phyloP scores from a whole-genome alignment of 1,140 invertebrate species.

The Ectropis grisescens region DNA sequence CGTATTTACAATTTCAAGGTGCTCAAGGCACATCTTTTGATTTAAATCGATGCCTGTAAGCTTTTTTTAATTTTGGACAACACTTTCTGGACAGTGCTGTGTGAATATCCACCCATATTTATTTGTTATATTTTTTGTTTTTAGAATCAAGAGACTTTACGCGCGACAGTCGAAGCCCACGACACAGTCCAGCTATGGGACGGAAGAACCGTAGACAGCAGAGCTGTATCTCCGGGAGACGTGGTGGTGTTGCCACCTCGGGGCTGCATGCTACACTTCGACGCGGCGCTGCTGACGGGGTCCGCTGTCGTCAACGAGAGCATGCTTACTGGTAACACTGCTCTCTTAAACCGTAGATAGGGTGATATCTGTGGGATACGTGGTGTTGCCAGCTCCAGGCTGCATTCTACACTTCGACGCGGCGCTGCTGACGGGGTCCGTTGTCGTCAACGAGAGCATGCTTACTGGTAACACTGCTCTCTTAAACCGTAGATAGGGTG shows the following conservation, averaged over 20 bases:
- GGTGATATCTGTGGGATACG: too few species aligned
- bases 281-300: constrained; percentile 90
- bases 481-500: too few species aligned
- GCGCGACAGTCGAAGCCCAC: constrained; percentile 77
- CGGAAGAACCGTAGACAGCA: constrained; percentile 65
- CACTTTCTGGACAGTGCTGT: too few species aligned
- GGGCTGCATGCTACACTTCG: constrained; percentile 90
- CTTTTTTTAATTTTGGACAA: too few species aligned
- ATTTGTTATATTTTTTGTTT: too few species aligned
- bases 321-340: constrained; percentile 96
- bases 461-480: constrained; percentile 95
- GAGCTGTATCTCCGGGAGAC: constrained; percentile 91
- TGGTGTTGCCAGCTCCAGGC: too few species aligned
- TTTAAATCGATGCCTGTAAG: too few species aligned
- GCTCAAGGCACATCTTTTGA: too few species aligned
- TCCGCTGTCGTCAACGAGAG: constrained; percentile 96
- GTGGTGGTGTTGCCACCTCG: constrained; percentile 88
- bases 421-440: constrained; percentile 87
- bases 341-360: too few species aligned
- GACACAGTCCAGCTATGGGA: constrained; percentile 71
- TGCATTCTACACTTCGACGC: constrained; percentile 93
- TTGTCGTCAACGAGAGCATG: constrained; percentile 97
- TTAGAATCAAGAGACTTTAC: constrained; percentile 81
- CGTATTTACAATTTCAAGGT: too few species aligned
- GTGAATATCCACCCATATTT: too few species aligned